Conservation (phyloP, 2,888 invertebrate species). For the Cancer borealis region DNA sequence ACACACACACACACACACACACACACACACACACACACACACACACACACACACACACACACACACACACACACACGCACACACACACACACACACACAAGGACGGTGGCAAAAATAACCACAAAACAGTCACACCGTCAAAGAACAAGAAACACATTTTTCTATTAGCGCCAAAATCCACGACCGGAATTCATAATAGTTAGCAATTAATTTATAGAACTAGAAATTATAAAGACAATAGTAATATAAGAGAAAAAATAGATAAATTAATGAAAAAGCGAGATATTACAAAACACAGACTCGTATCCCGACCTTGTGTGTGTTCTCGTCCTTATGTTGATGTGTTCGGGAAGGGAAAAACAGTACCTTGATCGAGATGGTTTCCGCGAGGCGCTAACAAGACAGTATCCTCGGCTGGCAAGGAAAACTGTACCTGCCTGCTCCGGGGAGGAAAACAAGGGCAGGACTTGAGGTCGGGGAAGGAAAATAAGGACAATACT, state of each 20-base stretch:
- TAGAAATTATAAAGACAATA: background rate
- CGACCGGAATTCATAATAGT: background rate
- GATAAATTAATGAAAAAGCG: background rate
- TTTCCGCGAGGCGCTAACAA: background rate
- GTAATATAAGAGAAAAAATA: background rate
- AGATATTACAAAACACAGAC: background rate
- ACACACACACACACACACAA: conserved; percentile 46
- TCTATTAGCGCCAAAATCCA: background rate
- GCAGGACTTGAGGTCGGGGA: background rate
- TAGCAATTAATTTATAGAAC: background rate
- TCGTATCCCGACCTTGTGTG: background rate
- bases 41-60: conserved; percentile 35
- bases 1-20: conserved; percentile 27
- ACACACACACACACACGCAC: conserved; percentile 46
- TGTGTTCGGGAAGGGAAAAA: background rate
- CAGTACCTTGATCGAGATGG: conserved; percentile 37
- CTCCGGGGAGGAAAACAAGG: background rate
- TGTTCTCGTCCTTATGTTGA: background rate
- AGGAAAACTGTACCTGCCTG: background rate
- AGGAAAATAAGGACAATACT: background rate
- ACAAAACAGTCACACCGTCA: background rate
- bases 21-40: conserved; percentile 6
- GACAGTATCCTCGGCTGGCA: background rate
- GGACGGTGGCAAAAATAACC: background rate
- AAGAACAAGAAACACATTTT: background rate